Conservation (phyloP, 1,140 invertebrate species). For the Yoshiicerus persimilis region DNA sequence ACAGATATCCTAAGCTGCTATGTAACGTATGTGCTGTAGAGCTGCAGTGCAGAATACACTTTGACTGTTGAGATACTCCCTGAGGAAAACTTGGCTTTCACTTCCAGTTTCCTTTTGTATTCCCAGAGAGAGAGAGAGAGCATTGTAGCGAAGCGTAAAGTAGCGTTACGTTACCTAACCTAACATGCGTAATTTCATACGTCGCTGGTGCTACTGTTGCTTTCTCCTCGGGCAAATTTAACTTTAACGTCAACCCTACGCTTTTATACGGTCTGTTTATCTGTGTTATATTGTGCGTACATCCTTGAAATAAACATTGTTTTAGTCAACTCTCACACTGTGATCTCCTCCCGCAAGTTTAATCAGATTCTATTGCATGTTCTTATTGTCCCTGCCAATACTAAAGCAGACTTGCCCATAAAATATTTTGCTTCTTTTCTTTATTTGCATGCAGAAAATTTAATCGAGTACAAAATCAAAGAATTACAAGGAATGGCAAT, state of each 20-base stretch:
- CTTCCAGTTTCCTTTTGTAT: constrained; percentile 21
- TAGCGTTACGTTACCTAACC: neutral
- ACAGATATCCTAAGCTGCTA: neutral
- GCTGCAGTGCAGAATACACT: too few relatives aligned
- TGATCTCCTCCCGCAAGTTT: neutral
- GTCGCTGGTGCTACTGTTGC: neutral
- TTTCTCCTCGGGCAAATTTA: neutral
- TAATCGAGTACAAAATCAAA: too few relatives aligned
- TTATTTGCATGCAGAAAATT: too few relatives aligned
- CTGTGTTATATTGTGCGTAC: neutral
- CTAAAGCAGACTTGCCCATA: too few relatives aligned
- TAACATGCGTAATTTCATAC: neutral
- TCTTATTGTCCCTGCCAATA: neutral
- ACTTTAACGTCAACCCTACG: neutral
- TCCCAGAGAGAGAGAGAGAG: neutral
- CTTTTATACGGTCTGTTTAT: neutral
- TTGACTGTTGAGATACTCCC: neutral
- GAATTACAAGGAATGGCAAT: too few relatives aligned
- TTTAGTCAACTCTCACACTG: neutral
- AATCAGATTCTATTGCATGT: neutral
- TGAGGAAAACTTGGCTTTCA: constrained; percentile 25
- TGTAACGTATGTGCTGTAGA: neutral
- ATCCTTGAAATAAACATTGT: neutral
- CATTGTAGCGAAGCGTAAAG: neutral
- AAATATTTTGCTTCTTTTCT: too few relatives aligned